Evolutionary conservation across 2,888 invertebrate genomes (phyloP), one percentile per base, ranked within the genome.

Genomic region (Malthinus flaveolus): DNA sequence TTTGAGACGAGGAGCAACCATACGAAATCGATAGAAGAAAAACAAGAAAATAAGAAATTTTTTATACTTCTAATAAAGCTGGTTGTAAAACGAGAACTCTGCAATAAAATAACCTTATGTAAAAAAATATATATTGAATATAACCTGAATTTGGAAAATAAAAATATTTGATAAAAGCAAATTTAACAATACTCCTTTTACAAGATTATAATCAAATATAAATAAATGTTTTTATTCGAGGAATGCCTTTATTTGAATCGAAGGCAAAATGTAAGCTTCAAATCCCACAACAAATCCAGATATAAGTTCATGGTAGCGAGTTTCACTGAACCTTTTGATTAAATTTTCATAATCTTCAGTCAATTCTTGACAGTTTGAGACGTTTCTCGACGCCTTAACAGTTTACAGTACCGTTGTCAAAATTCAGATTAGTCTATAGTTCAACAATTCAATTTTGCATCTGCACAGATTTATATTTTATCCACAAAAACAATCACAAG

Each of bases 271-370:
- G 12, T 47, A 48, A 54, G 35, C 39, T 32, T 46, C 32, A 51
- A 56, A 56, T 56, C 56, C 49, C 56, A 49, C 35, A 56, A 56
- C 56, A 56, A 37, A 44, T 49, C 49, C 44, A 45, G 36, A 35
- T 50, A 56, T 56, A 50, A n/a, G 56, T 56, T 56, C 49, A 36
- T 12, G 45, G 52, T 44, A 34, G 46, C 51, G 51, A 35, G 33
- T 51, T 56, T 56, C 56, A 32, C 34, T 33, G 56, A 56, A 44
- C 57, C 57, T 58, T 42, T 52, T 58, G 57, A 58, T 58, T 58
- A 58, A 58, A 58, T 58, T 58, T 58, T 58, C 57, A 58, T 58
- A 58, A 58, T 52, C 57, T 47, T 36, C 48, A 52, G 57, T 58
- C 57, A 58, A 44, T 47, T 48, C 42, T 35, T 58, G 57, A 49